Base-by-base conservation (phyloP, 2,888 invertebrate genomes). In the Macaria notata region DNA sequence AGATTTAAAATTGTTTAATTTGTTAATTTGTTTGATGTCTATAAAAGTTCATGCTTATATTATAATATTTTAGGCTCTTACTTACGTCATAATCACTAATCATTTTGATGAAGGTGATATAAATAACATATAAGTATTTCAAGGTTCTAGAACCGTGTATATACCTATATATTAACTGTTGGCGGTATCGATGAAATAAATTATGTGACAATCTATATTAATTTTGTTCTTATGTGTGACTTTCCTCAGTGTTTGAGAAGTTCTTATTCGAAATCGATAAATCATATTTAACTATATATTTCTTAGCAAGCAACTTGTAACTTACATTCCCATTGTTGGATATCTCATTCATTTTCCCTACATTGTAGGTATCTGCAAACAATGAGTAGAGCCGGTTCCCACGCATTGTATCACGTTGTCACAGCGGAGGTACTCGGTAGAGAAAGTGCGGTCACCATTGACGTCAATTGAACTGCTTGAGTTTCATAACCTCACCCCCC, bases 361-460 rank as follows among this genome's bases (percentile, higher is more conserved):
- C 43, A 49, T 29, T 44, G 50, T 44, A n/a, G 9, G 39, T 41
- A 9, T 29, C 29, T 31, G 4, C 46, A 31, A 46, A 56, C 47
- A 56, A 46, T 50, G 36, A 47, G 46, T 43, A 54, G 62, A 9
- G 8, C n/a, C 8, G 6, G 41, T 73, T 76, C 77, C 67, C 75
- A 75, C 76, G 72, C 68, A 33, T 53, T 2, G 33, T 63, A 59
- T 63, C 64, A 56, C 58, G 61, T 66, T 59, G 59, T 4, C 38
- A 9, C 30, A 8, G 8, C 9, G 68, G 62, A 38, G 9, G 48
- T 57, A 56, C 56, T 64, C 62, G 54, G 68, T 60, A 69, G 86
- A 85, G 88, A 88, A 88, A 87, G 88, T 79, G 75, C 75, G 78
- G 76, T 65, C 75, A 65, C 62, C 69, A 78, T 80, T 88, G 88